These are phyloP conservation scores for Morone chrysops DNA, from an alignment of 2,113 vertebrate species.

Conservation along the genomic window DNA sequence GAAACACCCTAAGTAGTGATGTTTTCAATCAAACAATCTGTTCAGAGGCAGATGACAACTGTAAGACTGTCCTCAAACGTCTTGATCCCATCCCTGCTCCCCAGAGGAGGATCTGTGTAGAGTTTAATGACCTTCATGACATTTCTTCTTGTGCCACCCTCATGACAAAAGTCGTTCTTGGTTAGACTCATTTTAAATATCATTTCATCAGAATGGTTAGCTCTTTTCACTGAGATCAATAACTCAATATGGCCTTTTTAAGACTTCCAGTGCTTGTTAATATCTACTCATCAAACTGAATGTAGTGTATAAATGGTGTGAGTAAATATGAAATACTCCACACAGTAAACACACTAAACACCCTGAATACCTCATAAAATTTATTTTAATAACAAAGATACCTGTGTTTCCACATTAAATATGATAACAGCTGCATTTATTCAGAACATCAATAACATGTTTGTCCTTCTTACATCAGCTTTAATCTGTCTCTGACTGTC, in stretches of 20 bases:
- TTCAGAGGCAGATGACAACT: no score
- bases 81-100: no score
- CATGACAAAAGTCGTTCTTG: not conserved
- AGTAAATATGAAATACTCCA: not conserved
- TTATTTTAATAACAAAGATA: slow-evolving; percentile 60
- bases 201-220: not conserved
- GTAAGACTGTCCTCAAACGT: not conserved
- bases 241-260: not conserved
- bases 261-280: not conserved
- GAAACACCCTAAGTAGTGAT: no score
- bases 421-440: slow-evolving; percentile 28
- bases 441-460: slow-evolving; percentile 15
- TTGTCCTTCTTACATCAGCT: slow-evolving; percentile 2
- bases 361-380: slow-evolving; percentile 25
- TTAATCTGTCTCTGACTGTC: not conserved
- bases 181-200: not conserved
- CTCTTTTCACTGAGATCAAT: not conserved
- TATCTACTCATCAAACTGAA: not conserved
- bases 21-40: no score
- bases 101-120: no score
- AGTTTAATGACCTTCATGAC: no score
- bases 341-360: not conserved
- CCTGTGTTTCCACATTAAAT: slow-evolving; percentile 36
- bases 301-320: not conserved
- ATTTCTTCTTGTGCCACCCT: not conserved